Percentiles rank a stretch among this genome's conserved stretches.
Conservation (phyloP, 2,888 invertebrate species). For the Synergus itoensis region DNA sequence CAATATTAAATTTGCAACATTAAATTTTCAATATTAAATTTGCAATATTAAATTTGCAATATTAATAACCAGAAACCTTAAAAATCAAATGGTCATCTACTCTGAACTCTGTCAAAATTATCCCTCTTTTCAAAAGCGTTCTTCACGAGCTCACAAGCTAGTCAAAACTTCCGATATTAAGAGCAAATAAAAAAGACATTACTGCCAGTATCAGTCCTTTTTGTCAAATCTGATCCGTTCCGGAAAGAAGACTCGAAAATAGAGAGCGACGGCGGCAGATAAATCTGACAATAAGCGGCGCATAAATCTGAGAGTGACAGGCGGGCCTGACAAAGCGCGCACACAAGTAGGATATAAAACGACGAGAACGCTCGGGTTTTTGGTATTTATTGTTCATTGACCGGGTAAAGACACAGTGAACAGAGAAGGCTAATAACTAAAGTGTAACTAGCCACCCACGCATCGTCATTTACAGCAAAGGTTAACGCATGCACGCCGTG, state of each 20-base stretch:
- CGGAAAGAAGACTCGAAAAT: constrained; percentile 17
- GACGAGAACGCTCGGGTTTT: constrained; percentile 21
- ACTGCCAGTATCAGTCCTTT: constrained; percentile 6
- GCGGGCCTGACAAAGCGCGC: constrained; percentile 26
- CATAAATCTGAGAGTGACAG: constrained; percentile 26
- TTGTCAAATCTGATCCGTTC: constrained; percentile 14
- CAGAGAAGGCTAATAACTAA: constrained; percentile 59
- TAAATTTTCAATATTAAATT: no score
- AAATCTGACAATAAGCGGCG: constrained; percentile 26
- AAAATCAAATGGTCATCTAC: no score
- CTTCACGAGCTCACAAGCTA: background rate
- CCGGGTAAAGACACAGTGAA: constrained; percentile 49
- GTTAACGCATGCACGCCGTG: constrained; percentile 64
- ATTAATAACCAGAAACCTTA: no score
- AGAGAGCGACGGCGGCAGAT: constrained; percentile 1
- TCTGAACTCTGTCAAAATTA: background rate
- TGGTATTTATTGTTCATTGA: constrained; percentile 48
- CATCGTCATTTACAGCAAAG: constrained; percentile 65
- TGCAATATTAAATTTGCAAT: no score
- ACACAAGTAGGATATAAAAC: constrained; percentile 31
- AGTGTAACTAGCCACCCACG: constrained; percentile 64
- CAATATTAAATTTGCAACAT: no score
- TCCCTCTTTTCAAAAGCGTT: background rate
- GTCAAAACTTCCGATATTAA: background rate
- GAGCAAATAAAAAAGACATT: background rate